phyloP scores from a whole-genome alignment of 2,888 invertebrate species.

The Venusia cambrica region DNA sequence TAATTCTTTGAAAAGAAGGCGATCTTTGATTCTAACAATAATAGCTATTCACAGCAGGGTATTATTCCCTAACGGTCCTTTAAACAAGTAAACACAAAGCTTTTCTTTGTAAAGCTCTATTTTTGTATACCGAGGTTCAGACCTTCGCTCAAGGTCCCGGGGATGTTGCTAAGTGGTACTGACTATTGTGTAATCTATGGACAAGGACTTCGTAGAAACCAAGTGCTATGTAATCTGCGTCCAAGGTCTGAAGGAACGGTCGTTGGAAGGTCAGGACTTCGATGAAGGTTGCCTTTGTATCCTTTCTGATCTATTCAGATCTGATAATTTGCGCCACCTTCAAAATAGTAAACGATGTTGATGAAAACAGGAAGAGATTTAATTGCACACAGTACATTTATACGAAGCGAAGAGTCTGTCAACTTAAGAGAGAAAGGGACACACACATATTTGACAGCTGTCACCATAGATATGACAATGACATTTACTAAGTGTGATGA shows the following conservation, averaged over 20 bases:
- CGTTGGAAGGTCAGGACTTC: constrained; percentile 43
- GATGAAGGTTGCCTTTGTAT: constrained; percentile 38
- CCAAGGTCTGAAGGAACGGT: constrained; percentile 40
- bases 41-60: too few relatives aligned
- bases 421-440: too few relatives aligned
- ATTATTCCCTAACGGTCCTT: constrained; percentile 9
- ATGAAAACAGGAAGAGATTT: too few relatives aligned
- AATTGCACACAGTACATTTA: too few relatives aligned
- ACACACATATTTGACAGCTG: too few relatives aligned
- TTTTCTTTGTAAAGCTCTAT: constrained; percentile 25
- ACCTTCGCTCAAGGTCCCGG: constrained; percentile 32
- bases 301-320: constrained; percentile 20
- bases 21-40: too few relatives aligned
- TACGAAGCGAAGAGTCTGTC: too few relatives aligned
- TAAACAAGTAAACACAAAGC: constrained; percentile 12
- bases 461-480: too few relatives aligned
- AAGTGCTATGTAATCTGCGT: constrained; percentile 3
- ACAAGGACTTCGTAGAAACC: constrained; percentile 3
- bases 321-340: too few relatives aligned
- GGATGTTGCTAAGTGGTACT: constrained; percentile 18
- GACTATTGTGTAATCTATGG: constrained; percentile 1
- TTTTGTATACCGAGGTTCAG: constrained; percentile 29
- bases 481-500: too few relatives aligned
- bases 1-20: too few relatives aligned
- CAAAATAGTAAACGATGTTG: too few relatives aligned